A percentile compares a stretch with the other conserved stretches of the same genome.
Evolutionary conservation across 2,888 invertebrate species (phyloP).

Genomic region (Drosophila seclusa): DNA sequence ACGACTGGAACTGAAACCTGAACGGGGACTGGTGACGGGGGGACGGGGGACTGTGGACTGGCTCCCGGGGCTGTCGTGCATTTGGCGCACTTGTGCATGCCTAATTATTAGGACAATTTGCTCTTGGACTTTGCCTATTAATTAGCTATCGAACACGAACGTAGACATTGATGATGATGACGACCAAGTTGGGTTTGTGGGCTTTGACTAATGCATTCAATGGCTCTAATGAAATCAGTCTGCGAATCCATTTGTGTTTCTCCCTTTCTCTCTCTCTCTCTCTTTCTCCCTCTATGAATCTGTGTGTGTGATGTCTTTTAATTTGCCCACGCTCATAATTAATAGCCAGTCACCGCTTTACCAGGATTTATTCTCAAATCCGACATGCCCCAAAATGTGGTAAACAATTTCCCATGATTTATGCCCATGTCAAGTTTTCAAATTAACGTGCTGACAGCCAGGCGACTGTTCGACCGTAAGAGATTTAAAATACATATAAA

Average conservation of each 20-base stretch:
- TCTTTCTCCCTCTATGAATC: neutral
- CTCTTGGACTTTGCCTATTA: slow-evolving; percentile 79
- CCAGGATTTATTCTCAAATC: slow-evolving; percentile 46
- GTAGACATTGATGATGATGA: slow-evolving; percentile 35
- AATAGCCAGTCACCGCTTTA: slow-evolving; percentile 64
- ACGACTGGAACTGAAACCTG: neutral
- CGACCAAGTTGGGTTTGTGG: slow-evolving; percentile 59
- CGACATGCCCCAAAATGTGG: slow-evolving; percentile 20
- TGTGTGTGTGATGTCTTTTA: slow-evolving; percentile 53
- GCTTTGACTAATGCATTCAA: slow-evolving; percentile 73
- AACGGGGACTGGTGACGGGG: neutral
- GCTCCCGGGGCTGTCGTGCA: slow-evolving; percentile 20
- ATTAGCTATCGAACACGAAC: slow-evolving; percentile 67
- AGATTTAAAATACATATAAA: neutral
- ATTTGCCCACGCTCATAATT: slow-evolving; percentile 69
- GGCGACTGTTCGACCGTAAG: neutral
- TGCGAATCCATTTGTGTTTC: slow-evolving; percentile 21
- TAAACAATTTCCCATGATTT: slow-evolving; percentile 54
- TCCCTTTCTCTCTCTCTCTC: slow-evolving; percentile 9
- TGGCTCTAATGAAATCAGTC: slow-evolving; percentile 78
- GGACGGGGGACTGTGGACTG: no score
- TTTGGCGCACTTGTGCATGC: slow-evolving; percentile 75
- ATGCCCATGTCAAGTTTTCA: slow-evolving; percentile 32
- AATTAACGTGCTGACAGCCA: slow-evolving; percentile 8
- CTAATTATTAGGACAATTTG: slow-evolving; percentile 79